Percentiles rank a stretch among this genome's conserved stretches.
Evolutionary conservation across 2,888 invertebrate genomes (phyloP).

Genomic region (Drosophila leonis): DNA sequence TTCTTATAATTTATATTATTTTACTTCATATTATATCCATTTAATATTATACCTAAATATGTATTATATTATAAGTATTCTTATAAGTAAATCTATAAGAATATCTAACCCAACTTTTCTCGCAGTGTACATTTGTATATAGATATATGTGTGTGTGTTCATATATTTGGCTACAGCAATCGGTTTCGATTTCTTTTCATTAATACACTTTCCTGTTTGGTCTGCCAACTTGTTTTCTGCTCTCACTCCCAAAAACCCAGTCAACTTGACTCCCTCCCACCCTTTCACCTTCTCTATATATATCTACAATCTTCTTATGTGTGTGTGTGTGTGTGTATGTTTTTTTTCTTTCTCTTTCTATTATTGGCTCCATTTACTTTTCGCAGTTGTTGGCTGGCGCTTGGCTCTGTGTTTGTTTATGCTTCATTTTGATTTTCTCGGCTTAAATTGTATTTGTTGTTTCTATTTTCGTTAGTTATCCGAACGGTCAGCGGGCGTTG

Average conservation of each 20-base stretch:
- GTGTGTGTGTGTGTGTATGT: slow-evolving; percentile 3
- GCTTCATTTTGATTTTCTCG: slow-evolving; percentile 78
- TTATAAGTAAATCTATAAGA: too few relatives aligned
- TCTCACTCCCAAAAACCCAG: neutral
- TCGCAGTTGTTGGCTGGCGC: slow-evolving; percentile 42
- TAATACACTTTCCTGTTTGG: slow-evolving; percentile 76
- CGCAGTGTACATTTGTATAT: neutral
- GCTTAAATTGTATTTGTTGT: slow-evolving; percentile 80
- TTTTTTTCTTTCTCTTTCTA: slow-evolving; percentile 55
- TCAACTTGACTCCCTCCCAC: neutral
- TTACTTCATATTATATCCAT: neutral
- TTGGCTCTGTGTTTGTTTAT: slow-evolving; percentile 70
- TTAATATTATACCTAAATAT: too few relatives aligned
- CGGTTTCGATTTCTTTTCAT: slow-evolving; percentile 81
- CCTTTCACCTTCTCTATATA: neutral
- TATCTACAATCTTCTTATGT: slow-evolving; percentile 41
- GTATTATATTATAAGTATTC: too few relatives aligned
- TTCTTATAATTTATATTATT: neutral
- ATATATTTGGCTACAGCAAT: slow-evolving; percentile 40
- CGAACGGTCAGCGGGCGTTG: slow-evolving; percentile 38
- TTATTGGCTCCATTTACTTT: slow-evolving; percentile 80
- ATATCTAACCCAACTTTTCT: neutral
- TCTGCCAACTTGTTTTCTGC: slow-evolving; percentile 39
- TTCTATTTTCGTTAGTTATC: slow-evolving; percentile 78
- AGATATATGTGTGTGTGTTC: neutral